Evolutionary conservation across 2,797 vertebrate genomes (phyloP).

Genomic region (Crocidura indochinensis): DNA sequence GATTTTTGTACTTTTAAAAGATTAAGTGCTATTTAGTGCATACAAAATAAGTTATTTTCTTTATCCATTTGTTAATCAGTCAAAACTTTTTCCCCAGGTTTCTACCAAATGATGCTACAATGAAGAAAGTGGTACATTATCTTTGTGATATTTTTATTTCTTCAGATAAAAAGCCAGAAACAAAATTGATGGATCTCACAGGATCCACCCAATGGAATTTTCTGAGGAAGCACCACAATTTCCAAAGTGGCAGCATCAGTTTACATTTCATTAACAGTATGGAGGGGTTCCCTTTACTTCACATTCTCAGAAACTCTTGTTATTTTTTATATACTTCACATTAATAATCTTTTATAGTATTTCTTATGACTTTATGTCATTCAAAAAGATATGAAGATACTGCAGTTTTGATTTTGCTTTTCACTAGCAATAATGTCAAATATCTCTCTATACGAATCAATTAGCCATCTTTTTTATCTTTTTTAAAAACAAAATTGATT

Average conservation of each 20-base stretch:
- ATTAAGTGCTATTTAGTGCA: too few relatives aligned
- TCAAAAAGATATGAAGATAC: not conserved
- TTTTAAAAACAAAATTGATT: not conserved
- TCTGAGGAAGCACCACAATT: not conserved
- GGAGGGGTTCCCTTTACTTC: not conserved
- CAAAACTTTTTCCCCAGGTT: not conserved
- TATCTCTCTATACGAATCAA: not conserved
- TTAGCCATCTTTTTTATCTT: not conserved
- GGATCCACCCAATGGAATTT: too few relatives aligned
- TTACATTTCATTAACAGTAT: not conserved
- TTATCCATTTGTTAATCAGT: not conserved
- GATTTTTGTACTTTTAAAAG: not conserved
- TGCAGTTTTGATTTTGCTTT: slow-evolving; percentile 2
- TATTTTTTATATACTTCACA: not conserved
- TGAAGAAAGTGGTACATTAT: not conserved
- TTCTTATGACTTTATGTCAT: slow-evolving; percentile 39
- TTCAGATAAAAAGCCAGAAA: slow-evolving; percentile 18
- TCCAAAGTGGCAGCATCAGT: not conserved
- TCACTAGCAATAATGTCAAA: not conserved
- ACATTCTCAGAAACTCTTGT: not conserved
- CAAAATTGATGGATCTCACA: not conserved
- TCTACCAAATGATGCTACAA: slow-evolving; percentile 17
- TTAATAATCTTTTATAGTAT: too few relatives aligned
- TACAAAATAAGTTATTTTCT: not conserved
- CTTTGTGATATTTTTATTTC: slow-evolving; percentile 18